Evolutionary conservation across 2,113 vertebrate genomes (phyloP).

Genomic region (Zonotrichia leucophrys): DNA sequence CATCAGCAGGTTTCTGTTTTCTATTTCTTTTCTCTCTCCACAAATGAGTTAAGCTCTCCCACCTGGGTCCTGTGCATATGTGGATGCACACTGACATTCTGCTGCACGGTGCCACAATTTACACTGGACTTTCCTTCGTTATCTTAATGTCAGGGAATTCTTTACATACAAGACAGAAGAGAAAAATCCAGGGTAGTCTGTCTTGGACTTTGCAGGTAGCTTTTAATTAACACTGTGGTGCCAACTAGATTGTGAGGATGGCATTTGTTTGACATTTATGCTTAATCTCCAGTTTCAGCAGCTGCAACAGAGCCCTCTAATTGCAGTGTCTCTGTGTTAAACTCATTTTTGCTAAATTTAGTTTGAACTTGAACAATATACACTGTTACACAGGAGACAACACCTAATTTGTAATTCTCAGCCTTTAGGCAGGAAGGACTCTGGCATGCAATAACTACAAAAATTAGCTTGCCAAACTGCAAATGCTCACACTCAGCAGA

Average conservation of each 20-base stretch:
- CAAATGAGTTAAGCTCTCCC: not conserved
- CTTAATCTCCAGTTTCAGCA: conserved; percentile 20
- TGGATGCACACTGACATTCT: not conserved
- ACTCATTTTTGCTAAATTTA: conserved; percentile 12
- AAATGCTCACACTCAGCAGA: not conserved
- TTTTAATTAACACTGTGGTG: conserved; percentile 30
- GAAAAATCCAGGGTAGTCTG: not conserved
- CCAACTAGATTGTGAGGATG: not conserved
- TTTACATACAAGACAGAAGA: not conserved
- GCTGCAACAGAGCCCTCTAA: conserved; percentile 5
- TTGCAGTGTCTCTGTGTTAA: not conserved
- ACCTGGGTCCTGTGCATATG: not conserved
- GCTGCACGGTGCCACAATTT: not conserved
- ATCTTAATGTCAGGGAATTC: conserved; percentile 1
- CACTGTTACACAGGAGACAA: not conserved
- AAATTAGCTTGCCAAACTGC: not conserved
- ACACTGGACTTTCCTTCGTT: not conserved
- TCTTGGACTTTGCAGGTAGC: not conserved
- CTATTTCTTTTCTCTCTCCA: not conserved
- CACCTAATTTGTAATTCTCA: not conserved
- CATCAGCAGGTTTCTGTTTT: not conserved
- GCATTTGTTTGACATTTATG: conserved; percentile 43
- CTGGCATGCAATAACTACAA: not conserved
- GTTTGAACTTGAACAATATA: not conserved
- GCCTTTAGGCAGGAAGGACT: not conserved